These are phyloP conservation scores for Gallinago media DNA, from an alignment of 2,113 vertebrate genomes.

Conservation along the genomic window DNA sequence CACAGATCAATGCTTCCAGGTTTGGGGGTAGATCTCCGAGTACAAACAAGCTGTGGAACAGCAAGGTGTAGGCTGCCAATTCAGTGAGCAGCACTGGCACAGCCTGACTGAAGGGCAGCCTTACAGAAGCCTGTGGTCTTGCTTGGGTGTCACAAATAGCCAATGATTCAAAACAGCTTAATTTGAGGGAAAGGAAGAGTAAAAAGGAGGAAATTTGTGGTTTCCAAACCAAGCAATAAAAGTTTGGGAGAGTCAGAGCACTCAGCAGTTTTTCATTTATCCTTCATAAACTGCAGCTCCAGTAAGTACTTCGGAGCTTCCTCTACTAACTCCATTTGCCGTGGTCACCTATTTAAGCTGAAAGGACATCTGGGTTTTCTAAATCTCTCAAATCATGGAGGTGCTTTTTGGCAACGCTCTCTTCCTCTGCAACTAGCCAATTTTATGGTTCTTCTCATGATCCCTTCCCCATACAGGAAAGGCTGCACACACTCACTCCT, in stretches of 20 bases:
- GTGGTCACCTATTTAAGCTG: conserved; percentile 32
- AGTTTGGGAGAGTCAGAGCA: conserved; percentile 23
- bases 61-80: conserved; percentile 20
- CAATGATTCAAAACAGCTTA: conserved; percentile 51
- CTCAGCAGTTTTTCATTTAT: conserved; percentile 67
- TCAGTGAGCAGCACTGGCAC: conserved; percentile 53
- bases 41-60: background rate
- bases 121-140: conserved; percentile 65
- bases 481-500: background rate
- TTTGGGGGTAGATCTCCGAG: background rate
- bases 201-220: conserved; percentile 54
- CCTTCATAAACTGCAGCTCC: background rate
- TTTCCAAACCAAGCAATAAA: conserved; percentile 65
- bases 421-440: conserved; percentile 14
- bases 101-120: conserved; percentile 13
- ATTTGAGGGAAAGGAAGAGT: conserved; percentile 6
- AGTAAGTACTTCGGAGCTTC: conserved; percentile 9
- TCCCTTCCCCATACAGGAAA: background rate
- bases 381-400: background rate
- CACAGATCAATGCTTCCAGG: conserved; percentile 4
- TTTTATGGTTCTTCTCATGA: background rate
- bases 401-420: conserved; percentile 28
- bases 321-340: conserved; percentile 10
- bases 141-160: conserved; percentile 45
- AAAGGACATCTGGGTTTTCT: conserved; percentile 62